A percentile compares a stretch with the other conserved stretches of the same genome.
Conservation (phyloP, 2,888 invertebrate species). For the Bombylius major region DNA sequence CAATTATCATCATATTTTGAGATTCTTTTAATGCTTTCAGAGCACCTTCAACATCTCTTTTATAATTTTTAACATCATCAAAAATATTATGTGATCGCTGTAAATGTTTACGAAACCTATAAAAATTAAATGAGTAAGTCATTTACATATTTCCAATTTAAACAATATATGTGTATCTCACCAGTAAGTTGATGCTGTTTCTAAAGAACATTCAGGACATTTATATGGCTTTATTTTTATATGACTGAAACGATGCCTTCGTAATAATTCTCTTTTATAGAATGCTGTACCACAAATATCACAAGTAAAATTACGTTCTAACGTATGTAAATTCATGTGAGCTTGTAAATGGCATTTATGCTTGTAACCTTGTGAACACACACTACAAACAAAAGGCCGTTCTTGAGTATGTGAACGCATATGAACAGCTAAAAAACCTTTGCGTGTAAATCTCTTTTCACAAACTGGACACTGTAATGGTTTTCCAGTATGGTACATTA, state of each 20-base stretch:
- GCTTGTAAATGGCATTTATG: constrained; percentile 2
- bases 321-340: background rate
- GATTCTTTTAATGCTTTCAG: too few species aligned
- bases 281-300: background rate
- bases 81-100: background rate
- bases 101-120: constrained; percentile 2
- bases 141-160: too few species aligned
- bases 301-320: background rate
- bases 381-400: background rate
- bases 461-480: constrained; percentile 4
- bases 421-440: constrained; percentile 4
- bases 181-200: background rate
- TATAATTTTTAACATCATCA: background rate
- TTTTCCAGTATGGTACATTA: constrained; percentile 6
- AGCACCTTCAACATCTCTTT: background rate
- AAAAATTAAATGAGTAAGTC: background rate
- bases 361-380: constrained; percentile 1
- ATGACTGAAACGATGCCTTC: background rate
- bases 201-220: background rate
- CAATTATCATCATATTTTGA: too few species aligned
- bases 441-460: constrained; percentile 6
- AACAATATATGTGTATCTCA: background rate
- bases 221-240: background rate
- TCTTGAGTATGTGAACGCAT: constrained; percentile 5
- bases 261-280: background rate